A percentile compares a stretch with the other conserved stretches of the same genome.
These are phyloP conservation scores for Apodemia mormo DNA, from an alignment of 2,888 invertebrate species.

Conservation along the genomic window DNA sequence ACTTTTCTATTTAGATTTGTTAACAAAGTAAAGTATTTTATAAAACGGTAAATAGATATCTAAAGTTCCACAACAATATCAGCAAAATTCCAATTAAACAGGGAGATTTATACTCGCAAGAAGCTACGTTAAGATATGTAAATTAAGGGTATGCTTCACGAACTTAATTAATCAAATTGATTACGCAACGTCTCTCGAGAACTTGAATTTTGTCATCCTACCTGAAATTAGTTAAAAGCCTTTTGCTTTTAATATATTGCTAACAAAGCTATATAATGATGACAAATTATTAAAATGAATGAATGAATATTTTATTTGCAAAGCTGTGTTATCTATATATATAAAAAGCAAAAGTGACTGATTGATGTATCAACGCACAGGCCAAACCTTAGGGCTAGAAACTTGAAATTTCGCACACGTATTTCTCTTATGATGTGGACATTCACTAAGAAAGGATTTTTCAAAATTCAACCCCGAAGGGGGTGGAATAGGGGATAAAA, in stretches of 20 bases:
- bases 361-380: too few relatives aligned
- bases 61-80: constrained; percentile 9
- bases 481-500: too few relatives aligned
- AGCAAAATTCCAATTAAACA: constrained; percentile 14
- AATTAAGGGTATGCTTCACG: constrained; percentile 10
- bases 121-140: constrained; percentile 8
- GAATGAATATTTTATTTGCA: too few relatives aligned
- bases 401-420: too few relatives aligned
- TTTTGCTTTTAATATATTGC: constrained; percentile 3
- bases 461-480: too few relatives aligned
- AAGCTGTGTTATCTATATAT: too few relatives aligned
- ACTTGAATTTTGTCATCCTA: constrained; percentile 5
- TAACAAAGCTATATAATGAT: too few relatives aligned
- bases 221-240: constrained; percentile 17
- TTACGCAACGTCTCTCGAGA: constrained; percentile 5
- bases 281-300: too few relatives aligned
- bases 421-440: too few relatives aligned
- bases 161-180: constrained; percentile 14
- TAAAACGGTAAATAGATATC: background rate
- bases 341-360: too few relatives aligned
- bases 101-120: constrained; percentile 3
- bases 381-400: too few relatives aligned
- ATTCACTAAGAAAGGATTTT: too few relatives aligned
- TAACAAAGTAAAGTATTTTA: background rate
- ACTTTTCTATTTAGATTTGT: background rate